A percentile compares a stretch with the other conserved stretches of the same genome.
Evolutionary conservation across 2,797 vertebrate species (phyloP).

Genomic region (Fratercula arctica): DNA sequence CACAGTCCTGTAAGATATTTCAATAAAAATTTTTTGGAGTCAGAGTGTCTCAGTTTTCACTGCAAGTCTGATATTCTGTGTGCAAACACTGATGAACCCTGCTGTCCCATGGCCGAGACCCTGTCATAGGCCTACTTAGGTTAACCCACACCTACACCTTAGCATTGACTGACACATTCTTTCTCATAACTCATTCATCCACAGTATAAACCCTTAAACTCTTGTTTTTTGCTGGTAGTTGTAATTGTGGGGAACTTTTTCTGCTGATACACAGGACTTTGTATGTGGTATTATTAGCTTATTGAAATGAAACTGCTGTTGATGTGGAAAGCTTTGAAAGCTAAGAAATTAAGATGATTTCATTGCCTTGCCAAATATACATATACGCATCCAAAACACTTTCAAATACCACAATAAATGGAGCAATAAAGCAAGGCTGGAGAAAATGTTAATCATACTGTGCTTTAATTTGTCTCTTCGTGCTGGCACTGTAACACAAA

Average conservation of each 20-base stretch:
- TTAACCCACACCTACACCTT: neutral
- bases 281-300: neutral
- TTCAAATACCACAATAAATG: neutral
- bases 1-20: neutral
- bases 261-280: neutral
- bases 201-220: neutral
- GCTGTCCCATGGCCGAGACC: neutral
- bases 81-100: neutral
- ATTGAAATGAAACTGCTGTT: neutral
- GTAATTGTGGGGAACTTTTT: neutral
- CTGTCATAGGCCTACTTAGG: neutral
- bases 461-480: neutral
- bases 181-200: neutral
- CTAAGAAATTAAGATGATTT: neutral
- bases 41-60: neutral
- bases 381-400: neutral
- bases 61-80: neutral
- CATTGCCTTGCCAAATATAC: neutral
- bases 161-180: accelerated
- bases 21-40: neutral
- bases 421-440: neutral
- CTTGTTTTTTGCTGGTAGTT: neutral
- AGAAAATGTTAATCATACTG: neutral
- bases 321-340: neutral
- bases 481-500: neutral